Evolutionary conservation across 2,888 invertebrate species (phyloP), one percentile per base, ranked within the genome.

Genomic region (Biston betularia): DNA sequence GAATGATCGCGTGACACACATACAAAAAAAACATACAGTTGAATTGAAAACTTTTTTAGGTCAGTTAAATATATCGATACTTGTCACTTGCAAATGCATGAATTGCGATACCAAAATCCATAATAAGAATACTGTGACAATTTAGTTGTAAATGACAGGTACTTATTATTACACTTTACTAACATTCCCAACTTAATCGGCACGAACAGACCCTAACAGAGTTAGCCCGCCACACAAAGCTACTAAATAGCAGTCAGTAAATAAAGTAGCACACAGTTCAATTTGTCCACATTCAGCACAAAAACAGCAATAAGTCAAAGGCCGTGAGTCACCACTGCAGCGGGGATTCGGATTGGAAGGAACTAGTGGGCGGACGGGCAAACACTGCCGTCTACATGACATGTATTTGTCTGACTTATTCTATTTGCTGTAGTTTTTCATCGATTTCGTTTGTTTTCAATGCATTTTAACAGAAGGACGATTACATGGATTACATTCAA

Each of bases 311-410:
- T 82, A 86, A 87, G 84, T 84, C 84, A 86, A 86, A 85, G 69
- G 77, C 76, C 73, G 74, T 75, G 70, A 85, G 86, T 86, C 85
- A 86, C 84, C 85, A 85, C 74, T 75, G 85, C 84, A 87, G 86
- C 80, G 85, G 81, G 81, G 81, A 88, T 86, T 81, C 75, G 83
- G 79, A 87, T 85, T 84, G 87, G 87, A 90, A 87, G 87, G 86
- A 88, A 86, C 82, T 82, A 78, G 75, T 52, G 69, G 69, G 57
- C 63, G 74, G 77, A 76, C 74, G 80, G 46, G 68, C 65, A 76
- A 75, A 76, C 71, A 74, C 38, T 52, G 14, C 46, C 40, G 15
- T 35, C 33, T 52, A 54, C 34, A 44, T 7, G 50, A 48, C 40
- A 52, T 12, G 60, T 56, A 55, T 50, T 60, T 54, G 54, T 50